Base-by-base conservation (phyloP, 92 coral and sea anemone genomes). In the Paramuricea clavata region DNA sequence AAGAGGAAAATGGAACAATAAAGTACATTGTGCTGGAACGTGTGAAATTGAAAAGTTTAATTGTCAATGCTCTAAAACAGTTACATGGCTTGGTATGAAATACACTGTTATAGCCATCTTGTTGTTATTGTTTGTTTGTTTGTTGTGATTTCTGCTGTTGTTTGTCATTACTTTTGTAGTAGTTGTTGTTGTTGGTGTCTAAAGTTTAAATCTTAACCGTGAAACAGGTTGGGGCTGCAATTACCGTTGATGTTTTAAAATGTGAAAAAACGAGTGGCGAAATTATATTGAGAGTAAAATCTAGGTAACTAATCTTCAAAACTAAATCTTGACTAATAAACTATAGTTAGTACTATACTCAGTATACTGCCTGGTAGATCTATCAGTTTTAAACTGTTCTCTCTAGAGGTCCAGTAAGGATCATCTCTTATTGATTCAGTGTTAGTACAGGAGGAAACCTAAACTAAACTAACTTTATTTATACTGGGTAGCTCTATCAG, bases 161-260 rank as follows among this genome's bases (percentile, higher is more conserved):
- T 69, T 31, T 31, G 31, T 8, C 39, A 28, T 5, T 69, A 17
- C 23, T 69, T 31, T 69, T 69, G 41, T 25, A 31, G 76, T 69
- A 19, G 39, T 19, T 69, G 44, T n/a, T 34, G 25, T 15, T 33
- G 44, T 69, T 69, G 22, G 17, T 69, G 12, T 69, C 16, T 72
- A 2, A 5, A 34, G 0, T 26, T n/a, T 23, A 26, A 43, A 15
- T 25, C 19, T 35, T 28, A 16, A 34, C 57, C 50, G 49, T 5
- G 3, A 17, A 11, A 30, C 12, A 76, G 82, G 47, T 76, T 27
- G 82, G 82, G 15, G 68, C 68, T 12, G 26, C 82, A 26, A 76
- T 76, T 54, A 36, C 52, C 15, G 82, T 76, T 30, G 82, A 76
- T 52, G 52, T 76, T 60, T 76, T 76, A 54, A 49, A 52, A 76